Percentiles rank a stretch among this genome's conserved stretches.
These are phyloP conservation scores for Bufo bufo DNA, from an alignment of 2,113 vertebrate species.

Conservation along the genomic window DNA sequence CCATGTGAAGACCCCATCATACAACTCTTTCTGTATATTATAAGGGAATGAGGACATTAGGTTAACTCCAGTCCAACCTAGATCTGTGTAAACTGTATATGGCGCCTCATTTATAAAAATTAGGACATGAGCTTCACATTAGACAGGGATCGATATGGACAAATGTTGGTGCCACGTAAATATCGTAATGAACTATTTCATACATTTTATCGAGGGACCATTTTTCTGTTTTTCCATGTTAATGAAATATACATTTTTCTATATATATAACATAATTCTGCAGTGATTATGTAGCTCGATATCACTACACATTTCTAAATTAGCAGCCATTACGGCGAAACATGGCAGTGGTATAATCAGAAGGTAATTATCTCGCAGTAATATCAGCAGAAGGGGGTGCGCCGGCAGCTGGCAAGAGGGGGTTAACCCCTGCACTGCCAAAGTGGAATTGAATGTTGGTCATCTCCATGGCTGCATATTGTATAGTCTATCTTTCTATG, in stretches of 20 bases:
- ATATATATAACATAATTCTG: neutral
- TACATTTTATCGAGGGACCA: neutral
- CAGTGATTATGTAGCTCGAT: neutral
- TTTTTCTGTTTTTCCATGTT: neutral
- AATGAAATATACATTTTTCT: neutral
- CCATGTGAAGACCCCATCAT: neutral
- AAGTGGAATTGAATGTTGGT: neutral
- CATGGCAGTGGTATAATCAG: neutral
- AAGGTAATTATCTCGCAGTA: neutral
- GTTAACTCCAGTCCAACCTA: neutral
- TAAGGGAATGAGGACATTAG: neutral
- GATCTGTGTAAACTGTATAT: neutral
- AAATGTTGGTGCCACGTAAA: neutral
- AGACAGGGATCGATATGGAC: neutral
- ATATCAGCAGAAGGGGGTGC: neutral
- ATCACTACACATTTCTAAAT: neutral
- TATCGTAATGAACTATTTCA: neutral
- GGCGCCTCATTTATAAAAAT: neutral
- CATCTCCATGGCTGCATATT: neutral
- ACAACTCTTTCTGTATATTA: neutral
- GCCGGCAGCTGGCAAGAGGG: neutral
- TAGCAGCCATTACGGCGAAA: neutral
- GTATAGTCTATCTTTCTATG: neutral
- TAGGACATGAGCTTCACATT: neutral
- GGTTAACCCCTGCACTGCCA: constrained; percentile 10